Base-by-base conservation (phyloP, 2,888 invertebrate genomes). In the Dione vanillae region DNA sequence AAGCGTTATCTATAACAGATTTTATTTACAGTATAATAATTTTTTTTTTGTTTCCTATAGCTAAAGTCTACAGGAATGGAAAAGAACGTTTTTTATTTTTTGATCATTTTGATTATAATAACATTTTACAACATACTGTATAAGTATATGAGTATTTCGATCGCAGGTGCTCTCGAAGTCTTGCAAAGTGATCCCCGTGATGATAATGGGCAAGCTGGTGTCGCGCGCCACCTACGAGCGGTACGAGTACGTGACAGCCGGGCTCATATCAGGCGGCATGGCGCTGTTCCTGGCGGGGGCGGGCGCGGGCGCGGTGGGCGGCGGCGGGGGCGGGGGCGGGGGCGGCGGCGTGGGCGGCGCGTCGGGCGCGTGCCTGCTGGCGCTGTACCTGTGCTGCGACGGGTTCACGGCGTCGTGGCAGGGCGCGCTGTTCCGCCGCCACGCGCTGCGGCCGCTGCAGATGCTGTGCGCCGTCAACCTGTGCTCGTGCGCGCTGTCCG, bases 371-470 rank as follows among this genome's bases (percentile, higher is more conserved):
- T 91, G 97, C 74, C 95, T 99, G 75, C 95, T 99, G 77, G 94
- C 95, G 74, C 96, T 97, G 78, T 99, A 99, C 92, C 96, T 99
- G 95, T 89, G 95, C 67, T 97, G 98, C 90, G 99, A 99, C 91
- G 97, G 98, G 86, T 99, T 99, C 92, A 99, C 99, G 14, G 96
- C 98, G 72, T 99, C 99, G 87, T 99, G 99, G 99, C 99, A 99
- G 94, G 97, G 97, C 76, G 96, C 96, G 71, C 94, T 99, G 71
- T 99, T 99, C 90, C 93, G 95, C 70, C 94, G 95, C 67, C 97
- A 98, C 88, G 58, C 78, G 73, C 83, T 82, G 78, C 77, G 76
- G 54, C 77, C 90, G 79, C 83, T 90, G 81, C 91, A 90, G 82
- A 88, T 90, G 89, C 76, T 90, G 77, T 97, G 97, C 83, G 98